Percentiles rank a stretch among this genome's conserved stretches.
Evolutionary conservation across 2,797 vertebrate species (phyloP).

Genomic region (Etheostoma perlongum): DNA sequence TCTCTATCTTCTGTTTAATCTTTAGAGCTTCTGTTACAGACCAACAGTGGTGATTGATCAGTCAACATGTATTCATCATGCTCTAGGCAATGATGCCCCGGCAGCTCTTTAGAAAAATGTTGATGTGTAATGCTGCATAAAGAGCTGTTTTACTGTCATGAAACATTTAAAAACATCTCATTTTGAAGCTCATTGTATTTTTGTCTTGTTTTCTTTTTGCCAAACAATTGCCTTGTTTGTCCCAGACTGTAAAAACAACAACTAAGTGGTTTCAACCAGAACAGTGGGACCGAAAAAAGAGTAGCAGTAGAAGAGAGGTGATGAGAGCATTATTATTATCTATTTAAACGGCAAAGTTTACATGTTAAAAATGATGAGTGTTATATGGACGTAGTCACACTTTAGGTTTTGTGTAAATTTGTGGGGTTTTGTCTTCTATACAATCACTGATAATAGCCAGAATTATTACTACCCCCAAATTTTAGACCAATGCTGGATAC

Average conservation of each 20-base stretch:
- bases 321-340: neutral
- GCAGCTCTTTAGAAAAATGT: slow-evolving; percentile 8
- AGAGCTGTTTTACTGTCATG: slow-evolving; percentile 33
- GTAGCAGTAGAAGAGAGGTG: neutral
- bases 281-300: neutral
- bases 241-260: neutral
- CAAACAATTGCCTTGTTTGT: neutral
- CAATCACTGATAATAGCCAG: neutral
- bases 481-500: neutral
- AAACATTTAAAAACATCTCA: slow-evolving; percentile 41
- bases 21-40: slow-evolving; percentile 40
- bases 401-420: neutral
- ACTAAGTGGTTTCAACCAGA: neutral
- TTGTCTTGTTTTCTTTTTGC: slow-evolving; percentile 14
- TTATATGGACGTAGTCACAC: neutral
- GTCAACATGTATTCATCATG: slow-evolving; percentile 13
- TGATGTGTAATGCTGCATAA: slow-evolving; percentile 23
- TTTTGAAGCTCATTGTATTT: slow-evolving; percentile 32
- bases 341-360: neutral
- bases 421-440: neutral
- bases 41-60: slow-evolving; percentile 19
- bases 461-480: neutral
- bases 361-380: neutral
- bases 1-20: slow-evolving; percentile 26
- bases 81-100: slow-evolving; percentile 7